phyloP scores from a whole-genome alignment of 2,113 vertebrate species.

The Dromiciops gliroides region DNA sequence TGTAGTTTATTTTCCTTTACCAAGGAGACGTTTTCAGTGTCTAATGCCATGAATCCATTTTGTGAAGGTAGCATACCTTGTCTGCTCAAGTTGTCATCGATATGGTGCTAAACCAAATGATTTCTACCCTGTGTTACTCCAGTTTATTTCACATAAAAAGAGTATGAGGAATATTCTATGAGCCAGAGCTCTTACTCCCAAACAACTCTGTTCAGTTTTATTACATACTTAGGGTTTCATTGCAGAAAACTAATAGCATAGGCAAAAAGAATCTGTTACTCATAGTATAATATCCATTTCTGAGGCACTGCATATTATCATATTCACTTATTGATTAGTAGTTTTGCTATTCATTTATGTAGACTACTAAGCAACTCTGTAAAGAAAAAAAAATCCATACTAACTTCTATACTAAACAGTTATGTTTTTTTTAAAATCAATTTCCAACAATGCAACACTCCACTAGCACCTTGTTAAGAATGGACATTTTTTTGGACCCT shows the following conservation, averaged over 20 bases:
- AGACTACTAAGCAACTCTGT: not conserved
- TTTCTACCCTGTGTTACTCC: slow-evolving; percentile 60
- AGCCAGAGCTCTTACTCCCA: slow-evolving; percentile 62
- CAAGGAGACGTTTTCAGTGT: slow-evolving; percentile 20
- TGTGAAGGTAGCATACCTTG: slow-evolving; percentile 22
- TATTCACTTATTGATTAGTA: not conserved
- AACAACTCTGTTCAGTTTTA: slow-evolving; percentile 50
- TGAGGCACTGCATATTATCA: slow-evolving; percentile 8
- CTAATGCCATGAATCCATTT: not conserved
- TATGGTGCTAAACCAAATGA: slow-evolving; percentile 37
- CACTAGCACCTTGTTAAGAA: not conserved
- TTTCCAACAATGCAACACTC: not conserved
- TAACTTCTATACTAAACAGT: slow-evolving; percentile 26
- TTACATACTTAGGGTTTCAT: slow-evolving; percentile 46
- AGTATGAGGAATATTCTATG: slow-evolving; percentile 64
- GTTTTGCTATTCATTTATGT: slow-evolving; percentile 5
- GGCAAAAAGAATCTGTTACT: slow-evolving; percentile 28
- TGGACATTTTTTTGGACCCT: slow-evolving; percentile 20
- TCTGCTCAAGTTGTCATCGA: slow-evolving; percentile 56
- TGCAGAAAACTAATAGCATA: slow-evolving; percentile 66
- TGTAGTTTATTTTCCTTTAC: not conserved
- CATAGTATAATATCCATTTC: slow-evolving; percentile 44
- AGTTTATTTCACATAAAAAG: slow-evolving; percentile 76
- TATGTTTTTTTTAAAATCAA: not conserved
- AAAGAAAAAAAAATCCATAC: not conserved